Evolutionary conservation across 2,888 invertebrate genomes (phyloP).

Genomic region (Epicampocera succincta): DNA sequence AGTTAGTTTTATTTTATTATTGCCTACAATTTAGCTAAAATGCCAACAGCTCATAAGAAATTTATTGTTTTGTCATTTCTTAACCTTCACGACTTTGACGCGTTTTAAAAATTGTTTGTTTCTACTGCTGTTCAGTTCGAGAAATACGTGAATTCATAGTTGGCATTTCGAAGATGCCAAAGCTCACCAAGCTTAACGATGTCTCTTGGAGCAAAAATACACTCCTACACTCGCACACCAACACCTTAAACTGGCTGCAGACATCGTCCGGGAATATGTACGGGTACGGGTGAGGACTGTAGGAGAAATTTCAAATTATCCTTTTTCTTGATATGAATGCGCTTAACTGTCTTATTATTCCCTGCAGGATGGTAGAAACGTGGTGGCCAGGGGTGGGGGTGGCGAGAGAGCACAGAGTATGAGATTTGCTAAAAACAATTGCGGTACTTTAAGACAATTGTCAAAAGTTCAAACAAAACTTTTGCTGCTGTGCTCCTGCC

Average conservation of each 20-base stretch:
- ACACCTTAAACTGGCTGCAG: constrained; percentile 29
- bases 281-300: background rate
- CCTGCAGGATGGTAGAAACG: constrained; percentile 47
- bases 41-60: constrained; percentile 32
- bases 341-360: constrained; percentile 70
- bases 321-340: constrained; percentile 64
- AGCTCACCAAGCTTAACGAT: constrained; percentile 12
- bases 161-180: constrained; percentile 56
- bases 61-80: constrained; percentile 66
- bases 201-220: constrained; percentile 5
- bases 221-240: constrained; percentile 10
- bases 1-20: constrained; percentile 51
- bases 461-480: constrained; percentile 73
- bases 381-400: background rate
- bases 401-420: background rate
- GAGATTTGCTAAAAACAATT: constrained; percentile 71
- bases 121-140: background rate
- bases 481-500: constrained; percentile 25
- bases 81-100: constrained; percentile 66
- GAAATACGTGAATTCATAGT: constrained; percentile 54
- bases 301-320: constrained; percentile 61
- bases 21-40: constrained; percentile 61
- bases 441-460: constrained; percentile 78
- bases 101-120: constrained; percentile 21
- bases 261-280: background rate